phyloP scores from a whole-genome alignment of 2,888 invertebrate genomes.

The Apoderus coryli region DNA sequence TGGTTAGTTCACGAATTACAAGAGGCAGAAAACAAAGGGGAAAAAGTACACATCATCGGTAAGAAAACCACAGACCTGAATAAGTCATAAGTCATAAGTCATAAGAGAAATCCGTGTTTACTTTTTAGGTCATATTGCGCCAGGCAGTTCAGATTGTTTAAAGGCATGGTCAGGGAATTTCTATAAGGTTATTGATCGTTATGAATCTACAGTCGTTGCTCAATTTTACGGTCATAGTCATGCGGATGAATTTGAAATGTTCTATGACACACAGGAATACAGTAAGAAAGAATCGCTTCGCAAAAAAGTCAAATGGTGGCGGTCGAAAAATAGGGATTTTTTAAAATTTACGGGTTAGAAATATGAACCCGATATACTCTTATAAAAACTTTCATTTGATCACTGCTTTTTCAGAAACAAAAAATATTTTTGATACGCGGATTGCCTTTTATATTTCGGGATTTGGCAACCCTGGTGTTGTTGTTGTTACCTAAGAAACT shows the following conservation, averaged over 20 bases:
- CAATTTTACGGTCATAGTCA: conserved; percentile 93
- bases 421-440: too few relatives aligned
- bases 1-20: conserved; percentile 90
- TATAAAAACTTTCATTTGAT: too few relatives aligned
- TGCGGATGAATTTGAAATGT: conserved; percentile 84
- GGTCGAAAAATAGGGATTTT: conserved; percentile 16
- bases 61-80: conserved; percentile 10
- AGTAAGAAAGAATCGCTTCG: conserved; percentile 34
- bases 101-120: not conserved
- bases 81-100: too few relatives aligned
- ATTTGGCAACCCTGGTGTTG: too few relatives aligned
- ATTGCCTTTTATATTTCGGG: too few relatives aligned
- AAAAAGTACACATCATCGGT: conserved; percentile 92
- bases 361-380: too few relatives aligned
- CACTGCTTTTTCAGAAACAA: too few relatives aligned
- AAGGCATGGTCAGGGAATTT: conserved; percentile 93
- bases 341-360: conserved; percentile 19
- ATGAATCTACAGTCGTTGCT: conserved; percentile 73
- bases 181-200: conserved; percentile 74
- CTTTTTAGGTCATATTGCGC: conserved; percentile 71
- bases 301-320: conserved; percentile 16
- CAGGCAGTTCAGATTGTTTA: conserved; percentile 81
- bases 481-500: too few relatives aligned
- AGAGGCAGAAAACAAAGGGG: conserved; percentile 79
- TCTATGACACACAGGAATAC: conserved; percentile 70